Conservation (phyloP, 2,113 vertebrate genomes). For the Phalacrocorax aristotelis region DNA sequence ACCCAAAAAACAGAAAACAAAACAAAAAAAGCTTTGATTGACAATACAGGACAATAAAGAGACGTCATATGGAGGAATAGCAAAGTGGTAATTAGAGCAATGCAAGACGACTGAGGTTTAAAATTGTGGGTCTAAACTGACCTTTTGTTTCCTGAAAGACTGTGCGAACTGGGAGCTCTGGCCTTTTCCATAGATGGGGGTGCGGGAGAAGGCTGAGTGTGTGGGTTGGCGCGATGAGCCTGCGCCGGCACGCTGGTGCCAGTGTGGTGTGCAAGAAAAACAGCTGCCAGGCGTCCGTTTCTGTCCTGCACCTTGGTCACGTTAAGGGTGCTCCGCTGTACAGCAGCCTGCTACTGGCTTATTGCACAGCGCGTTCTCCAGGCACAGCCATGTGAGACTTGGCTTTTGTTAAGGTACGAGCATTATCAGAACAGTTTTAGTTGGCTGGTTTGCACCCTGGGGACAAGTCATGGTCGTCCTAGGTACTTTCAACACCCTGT, state of each 20-base stretch:
- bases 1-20: too few species aligned
- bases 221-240: background rate
- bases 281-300: background rate
- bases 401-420: background rate
- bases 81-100: background rate
- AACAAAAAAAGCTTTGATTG: background rate
- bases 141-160: background rate
- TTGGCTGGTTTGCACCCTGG: conserved; percentile 10
- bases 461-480: background rate
- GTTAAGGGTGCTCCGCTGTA: background rate
- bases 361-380: rapidly evolving
- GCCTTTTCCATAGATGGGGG: background rate
- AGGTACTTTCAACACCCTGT: conserved; percentile 79
- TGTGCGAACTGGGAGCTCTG: background rate
- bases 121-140: background rate
- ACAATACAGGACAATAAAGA: background rate
- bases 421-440: background rate
- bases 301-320: background rate
- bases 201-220: background rate
- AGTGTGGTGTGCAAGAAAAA: background rate
- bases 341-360: background rate
- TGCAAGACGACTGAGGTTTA: background rate
- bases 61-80: background rate
- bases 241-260: background rate
- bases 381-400: background rate